A percentile compares a stretch with the other conserved stretches of the same genome.
Evolutionary conservation across 2,888 invertebrate genomes (phyloP).

Genomic region (Leucophenga maculata): DNA sequence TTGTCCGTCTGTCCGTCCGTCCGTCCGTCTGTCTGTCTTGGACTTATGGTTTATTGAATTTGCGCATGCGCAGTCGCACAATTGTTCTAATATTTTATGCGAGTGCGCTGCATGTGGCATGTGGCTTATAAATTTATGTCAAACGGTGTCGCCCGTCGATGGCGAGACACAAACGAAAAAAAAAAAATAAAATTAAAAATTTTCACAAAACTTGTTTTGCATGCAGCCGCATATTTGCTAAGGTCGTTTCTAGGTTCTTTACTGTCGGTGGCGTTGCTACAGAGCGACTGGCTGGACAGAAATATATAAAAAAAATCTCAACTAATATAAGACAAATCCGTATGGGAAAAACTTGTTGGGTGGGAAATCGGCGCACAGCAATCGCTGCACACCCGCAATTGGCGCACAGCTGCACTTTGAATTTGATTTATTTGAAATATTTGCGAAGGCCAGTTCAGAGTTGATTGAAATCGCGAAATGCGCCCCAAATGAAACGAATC

Average conservation of each 20-base stretch:
- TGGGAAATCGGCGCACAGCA: slow-evolving; percentile 34
- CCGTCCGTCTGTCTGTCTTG: not conserved
- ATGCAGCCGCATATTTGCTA: slow-evolving; percentile 55
- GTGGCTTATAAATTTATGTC: slow-evolving; percentile 49
- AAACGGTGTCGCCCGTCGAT: slow-evolving; percentile 9
- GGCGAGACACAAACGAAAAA: not conserved
- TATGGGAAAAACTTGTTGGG: slow-evolving; percentile 33
- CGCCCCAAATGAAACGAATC: not conserved
- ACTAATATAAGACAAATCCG: not conserved
- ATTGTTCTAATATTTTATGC: slow-evolving; percentile 26
- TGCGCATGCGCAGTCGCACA: slow-evolving; percentile 23
- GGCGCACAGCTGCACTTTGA: slow-evolving; percentile 11
- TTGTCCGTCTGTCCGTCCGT: not conserved
- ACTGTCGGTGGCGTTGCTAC: slow-evolving; percentile 34
- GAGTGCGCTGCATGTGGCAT: slow-evolving; percentile 22
- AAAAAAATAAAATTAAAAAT: not conserved
- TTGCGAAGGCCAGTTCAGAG: slow-evolving; percentile 16
- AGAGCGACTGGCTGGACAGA: slow-evolving; percentile 29
- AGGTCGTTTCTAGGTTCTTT: slow-evolving; percentile 49
- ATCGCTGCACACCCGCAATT: slow-evolving; percentile 53
- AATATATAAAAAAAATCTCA: not conserved
- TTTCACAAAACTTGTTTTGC: slow-evolving; percentile 7
- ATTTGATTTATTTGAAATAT: slow-evolving; percentile 26
- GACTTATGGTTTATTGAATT: slow-evolving; percentile 8
- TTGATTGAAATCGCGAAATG: not conserved